Percentiles rank a stretch among this genome's conserved stretches.
Conservation (phyloP, 1,140 invertebrate genomes). For the Brachionus asplanchnoidis region DNA sequence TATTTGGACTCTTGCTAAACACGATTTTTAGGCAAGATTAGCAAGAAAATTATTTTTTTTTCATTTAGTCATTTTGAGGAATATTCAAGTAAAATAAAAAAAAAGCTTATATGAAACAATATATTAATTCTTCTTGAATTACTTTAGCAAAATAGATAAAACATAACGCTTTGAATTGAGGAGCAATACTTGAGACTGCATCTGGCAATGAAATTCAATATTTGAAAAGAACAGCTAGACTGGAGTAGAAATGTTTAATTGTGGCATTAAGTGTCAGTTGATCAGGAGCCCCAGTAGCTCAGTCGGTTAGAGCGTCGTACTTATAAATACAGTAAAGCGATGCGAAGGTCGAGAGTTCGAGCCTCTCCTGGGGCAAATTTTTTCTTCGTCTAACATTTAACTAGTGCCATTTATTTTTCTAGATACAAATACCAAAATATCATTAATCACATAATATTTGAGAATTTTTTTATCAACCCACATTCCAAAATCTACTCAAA, state of each 20-base stretch:
- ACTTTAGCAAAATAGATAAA: neutral
- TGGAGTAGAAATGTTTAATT: neutral
- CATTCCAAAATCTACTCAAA: slow-evolving; percentile 8
- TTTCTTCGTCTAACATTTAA: neutral
- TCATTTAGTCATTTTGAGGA: neutral
- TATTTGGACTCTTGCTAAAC: neutral
- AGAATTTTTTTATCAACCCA: neutral
- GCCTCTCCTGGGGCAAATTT: slow-evolving; percentile 34
- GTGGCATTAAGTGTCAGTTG: neutral
- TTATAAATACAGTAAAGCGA: slow-evolving; percentile 39
- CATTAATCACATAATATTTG: neutral
- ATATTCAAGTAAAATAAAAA: neutral
- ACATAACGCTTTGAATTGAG: neutral
- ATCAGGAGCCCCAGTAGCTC: slow-evolving; percentile 28
- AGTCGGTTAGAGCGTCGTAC: slow-evolving; percentile 40
- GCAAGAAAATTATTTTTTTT: neutral
- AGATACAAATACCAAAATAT: neutral
- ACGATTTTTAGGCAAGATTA: neutral
- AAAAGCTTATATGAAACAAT: neutral
- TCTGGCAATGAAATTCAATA: neutral
- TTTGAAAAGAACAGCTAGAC: neutral
- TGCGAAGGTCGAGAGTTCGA: slow-evolving; percentile 40
- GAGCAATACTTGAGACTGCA: neutral
- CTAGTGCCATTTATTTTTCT: neutral
- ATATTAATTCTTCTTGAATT: neutral